phyloP scores from a whole-genome alignment of 2,888 invertebrate species.

The Anticlea derivata region DNA sequence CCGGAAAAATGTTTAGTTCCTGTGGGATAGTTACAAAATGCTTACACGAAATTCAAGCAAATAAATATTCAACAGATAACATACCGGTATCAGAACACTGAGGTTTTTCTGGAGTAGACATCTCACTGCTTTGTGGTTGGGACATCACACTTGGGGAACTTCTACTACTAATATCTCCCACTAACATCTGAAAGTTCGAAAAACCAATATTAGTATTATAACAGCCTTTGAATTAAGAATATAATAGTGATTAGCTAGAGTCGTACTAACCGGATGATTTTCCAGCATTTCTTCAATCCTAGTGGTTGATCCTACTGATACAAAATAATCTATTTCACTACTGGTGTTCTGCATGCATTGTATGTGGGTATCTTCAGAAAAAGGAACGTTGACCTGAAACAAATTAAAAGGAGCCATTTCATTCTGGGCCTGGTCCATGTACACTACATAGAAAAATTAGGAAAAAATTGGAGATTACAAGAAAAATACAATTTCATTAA shows the following conservation, averaged over 20 bases:
- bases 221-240: too few relatives aligned
- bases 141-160: constrained; percentile 68
- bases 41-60: too few relatives aligned
- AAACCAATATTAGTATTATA: too few relatives aligned
- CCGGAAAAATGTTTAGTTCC: too few relatives aligned
- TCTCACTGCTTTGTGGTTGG: constrained; percentile 70
- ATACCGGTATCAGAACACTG: constrained; percentile 65
- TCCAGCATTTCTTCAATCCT: constrained; percentile 80
- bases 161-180: constrained; percentile 72
- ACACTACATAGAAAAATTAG: too few relatives aligned
- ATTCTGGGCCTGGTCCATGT: too few relatives aligned
- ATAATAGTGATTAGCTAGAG: not conserved
- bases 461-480: too few relatives aligned
- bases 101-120: constrained; percentile 73
- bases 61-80: constrained; percentile 24
- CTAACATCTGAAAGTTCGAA: constrained; percentile 63
- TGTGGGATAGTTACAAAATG: too few relatives aligned
- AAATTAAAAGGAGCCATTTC: too few relatives aligned
- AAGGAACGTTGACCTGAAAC: constrained; percentile 86
- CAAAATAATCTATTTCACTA: constrained; percentile 91
- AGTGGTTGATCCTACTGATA: constrained; percentile 86
- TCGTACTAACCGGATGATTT: constrained; percentile 71
- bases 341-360: constrained; percentile 89
- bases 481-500: too few relatives aligned
- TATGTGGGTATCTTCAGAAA: constrained; percentile 88